Base-by-base conservation (phyloP, 2,888 invertebrate species). In the Eupithecia tripunctaria region DNA sequence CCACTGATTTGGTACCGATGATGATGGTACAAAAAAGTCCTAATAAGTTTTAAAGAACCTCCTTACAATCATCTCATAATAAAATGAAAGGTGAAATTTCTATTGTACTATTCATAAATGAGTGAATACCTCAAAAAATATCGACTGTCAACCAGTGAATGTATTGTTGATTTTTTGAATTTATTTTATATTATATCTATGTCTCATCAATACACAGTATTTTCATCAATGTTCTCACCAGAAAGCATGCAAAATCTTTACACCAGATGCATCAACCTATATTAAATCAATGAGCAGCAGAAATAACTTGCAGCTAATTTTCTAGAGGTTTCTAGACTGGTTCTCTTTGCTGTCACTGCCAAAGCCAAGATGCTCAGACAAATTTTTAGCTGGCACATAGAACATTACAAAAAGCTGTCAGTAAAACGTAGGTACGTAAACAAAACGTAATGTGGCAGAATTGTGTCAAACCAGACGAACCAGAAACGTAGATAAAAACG, bases 391-490 rank as follows among this genome's bases (percentile, higher is more conserved):
- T 60, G 60, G 56, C 29, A 60, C 15, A 60, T 60, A 60, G 29
- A 60, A 29, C 60, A 60, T 60, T 72, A 72, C 29, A n/a, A 27
- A 47, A 72, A 60, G 7, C 59, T 72, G 32, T 72, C 72, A 36
- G 8, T 64, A 25, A 72, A 69, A 62, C 72, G 72, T 65, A 68
- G 68, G 68, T 68, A 68, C 51, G 68, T 56, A 36, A 51, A 29
- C 56, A 56, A 56, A 25, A 14, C 51, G 12, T 56, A 12, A 25
- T 8, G 36, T 36, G 36, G 8, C 8, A 36, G 36, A 8, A 36
- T 36, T 8, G 36, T 36, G 36, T 36, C 36, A 36, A 8, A 36
- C 36, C 8, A 36, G 36, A 36, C 36, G 36, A 3, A 36, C 32
- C 8, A 36, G 8, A 36, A 36, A 36, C 36, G 36, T 36, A 36